A percentile compares a stretch with the other conserved stretches of the same genome.
Evolutionary conservation across 2,888 invertebrate genomes (phyloP).

Genomic region (Pyrgus malvae): DNA sequence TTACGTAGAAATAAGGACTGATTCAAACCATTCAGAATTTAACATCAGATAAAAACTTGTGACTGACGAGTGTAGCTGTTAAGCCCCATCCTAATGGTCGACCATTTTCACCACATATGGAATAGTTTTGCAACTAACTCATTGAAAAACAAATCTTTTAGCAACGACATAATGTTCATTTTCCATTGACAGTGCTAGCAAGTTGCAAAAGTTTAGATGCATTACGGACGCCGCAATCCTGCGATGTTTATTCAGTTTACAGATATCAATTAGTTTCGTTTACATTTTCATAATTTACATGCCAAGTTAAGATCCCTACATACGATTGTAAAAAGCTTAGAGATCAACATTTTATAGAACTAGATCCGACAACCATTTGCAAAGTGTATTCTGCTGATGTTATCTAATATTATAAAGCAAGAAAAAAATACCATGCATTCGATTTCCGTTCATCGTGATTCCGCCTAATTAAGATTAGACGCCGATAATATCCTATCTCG

Average conservation of each 20-base stretch:
- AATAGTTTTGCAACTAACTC: not conserved
- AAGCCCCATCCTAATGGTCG: conserved; percentile 3
- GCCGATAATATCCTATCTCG: not conserved
- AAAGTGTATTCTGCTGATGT: conserved; percentile 12
- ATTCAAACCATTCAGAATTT: conserved; percentile 6
- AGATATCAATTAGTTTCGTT: conserved; percentile 18
- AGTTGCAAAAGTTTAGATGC: not conserved
- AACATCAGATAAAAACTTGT: conserved; percentile 14
- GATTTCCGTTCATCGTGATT: conserved; percentile 11
- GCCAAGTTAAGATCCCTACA: not conserved
- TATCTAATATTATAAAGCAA: conserved; percentile 6
- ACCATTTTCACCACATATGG: not conserved
- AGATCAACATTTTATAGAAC: conserved; percentile 14
- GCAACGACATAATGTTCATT: not conserved
- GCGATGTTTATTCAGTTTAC: conserved; percentile 7
- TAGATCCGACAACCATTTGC: conserved; percentile 10
- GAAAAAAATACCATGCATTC: conserved; percentile 6
- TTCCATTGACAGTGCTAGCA: not conserved
- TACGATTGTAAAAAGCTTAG: not conserved
- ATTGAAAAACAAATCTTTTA: not conserved
- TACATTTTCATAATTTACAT: conserved; percentile 14
- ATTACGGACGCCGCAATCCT: not conserved
- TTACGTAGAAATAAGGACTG: too few relatives aligned
- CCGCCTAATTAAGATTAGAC: conserved; percentile 12
- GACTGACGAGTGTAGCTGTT: conserved; percentile 5